A percentile compares a stretch with the other conserved stretches of the same genome.
phyloP scores from a whole-genome alignment of 2,888 invertebrate species.

The Pegoplata infirma region DNA sequence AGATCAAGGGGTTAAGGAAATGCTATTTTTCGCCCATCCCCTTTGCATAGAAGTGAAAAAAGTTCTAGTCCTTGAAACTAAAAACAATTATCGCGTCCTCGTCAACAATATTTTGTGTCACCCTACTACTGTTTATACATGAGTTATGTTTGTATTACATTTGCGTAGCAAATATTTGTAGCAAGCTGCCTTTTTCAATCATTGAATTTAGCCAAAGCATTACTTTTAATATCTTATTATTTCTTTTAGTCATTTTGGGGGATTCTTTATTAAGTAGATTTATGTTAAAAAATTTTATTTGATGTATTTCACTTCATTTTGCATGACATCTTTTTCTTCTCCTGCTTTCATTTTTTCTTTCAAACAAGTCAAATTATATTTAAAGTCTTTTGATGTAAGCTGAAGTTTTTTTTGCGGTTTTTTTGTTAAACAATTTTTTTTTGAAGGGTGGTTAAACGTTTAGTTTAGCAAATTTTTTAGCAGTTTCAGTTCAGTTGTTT shows the following conservation, averaged over 20 bases:
- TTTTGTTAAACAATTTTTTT: slow-evolving; percentile 3
- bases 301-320: not conserved
- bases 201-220: not conserved
- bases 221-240: not conserved
- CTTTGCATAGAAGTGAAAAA: no score
- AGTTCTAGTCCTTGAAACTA: no score
- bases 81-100: no score
- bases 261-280: slow-evolving; percentile 40
- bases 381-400: slow-evolving; percentile 32
- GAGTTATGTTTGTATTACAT: no score
- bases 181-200: not conserved
- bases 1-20: no score
- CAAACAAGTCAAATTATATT: slow-evolving; percentile 10
- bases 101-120: no score
- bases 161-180: not conserved
- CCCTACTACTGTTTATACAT: no score
- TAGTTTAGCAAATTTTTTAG: slow-evolving; percentile 45
- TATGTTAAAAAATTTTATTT: slow-evolving; percentile 25
- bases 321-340: not conserved
- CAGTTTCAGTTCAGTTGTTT: slow-evolving; percentile 24
- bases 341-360: not conserved
- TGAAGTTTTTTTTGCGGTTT: slow-evolving; percentile 11
- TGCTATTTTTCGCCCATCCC: no score
- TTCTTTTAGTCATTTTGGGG: not conserved
- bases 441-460: slow-evolving; percentile 51